phyloP scores from a whole-genome alignment of 2,113 vertebrate species.

The Pelecanus crispus region DNA sequence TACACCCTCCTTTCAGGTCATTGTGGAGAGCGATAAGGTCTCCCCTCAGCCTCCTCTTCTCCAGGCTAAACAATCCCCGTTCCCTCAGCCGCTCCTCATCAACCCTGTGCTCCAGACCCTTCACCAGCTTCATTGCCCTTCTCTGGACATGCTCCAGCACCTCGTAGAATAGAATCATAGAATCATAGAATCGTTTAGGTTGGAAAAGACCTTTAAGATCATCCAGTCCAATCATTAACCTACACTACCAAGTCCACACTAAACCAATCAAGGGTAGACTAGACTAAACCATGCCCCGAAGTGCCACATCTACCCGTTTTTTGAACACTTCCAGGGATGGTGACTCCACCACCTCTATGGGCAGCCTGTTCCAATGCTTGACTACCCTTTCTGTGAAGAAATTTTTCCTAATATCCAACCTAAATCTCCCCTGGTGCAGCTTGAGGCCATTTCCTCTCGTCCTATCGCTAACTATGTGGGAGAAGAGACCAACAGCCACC shows the following conservation, averaged over 20 bases:
- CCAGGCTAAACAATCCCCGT: too few species aligned
- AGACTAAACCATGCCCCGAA: background rate
- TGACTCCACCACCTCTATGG: background rate
- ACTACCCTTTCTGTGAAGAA: background rate
- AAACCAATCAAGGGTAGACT: too few species aligned
- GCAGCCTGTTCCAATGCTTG: background rate
- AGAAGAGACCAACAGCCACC: background rate
- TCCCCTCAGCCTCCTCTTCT: too few species aligned
- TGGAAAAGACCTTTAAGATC: background rate
- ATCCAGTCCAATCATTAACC: background rate
- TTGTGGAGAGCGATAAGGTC: too few species aligned
- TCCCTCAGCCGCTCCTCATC: too few species aligned
- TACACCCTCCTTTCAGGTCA: too few species aligned
- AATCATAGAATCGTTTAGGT: background rate
- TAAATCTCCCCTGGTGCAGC: background rate
- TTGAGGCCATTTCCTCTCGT: background rate
- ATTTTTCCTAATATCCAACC: background rate
- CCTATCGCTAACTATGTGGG: background rate
- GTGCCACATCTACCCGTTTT: background rate
- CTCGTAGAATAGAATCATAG: too few species aligned
- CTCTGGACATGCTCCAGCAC: too few species aligned
- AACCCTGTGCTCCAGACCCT: too few species aligned
- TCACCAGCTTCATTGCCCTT: too few species aligned
- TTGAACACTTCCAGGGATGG: background rate
- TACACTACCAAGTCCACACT: background rate